phyloP scores from a whole-genome alignment of 2,888 invertebrate genomes.

The Eristalinus aeneus region DNA sequence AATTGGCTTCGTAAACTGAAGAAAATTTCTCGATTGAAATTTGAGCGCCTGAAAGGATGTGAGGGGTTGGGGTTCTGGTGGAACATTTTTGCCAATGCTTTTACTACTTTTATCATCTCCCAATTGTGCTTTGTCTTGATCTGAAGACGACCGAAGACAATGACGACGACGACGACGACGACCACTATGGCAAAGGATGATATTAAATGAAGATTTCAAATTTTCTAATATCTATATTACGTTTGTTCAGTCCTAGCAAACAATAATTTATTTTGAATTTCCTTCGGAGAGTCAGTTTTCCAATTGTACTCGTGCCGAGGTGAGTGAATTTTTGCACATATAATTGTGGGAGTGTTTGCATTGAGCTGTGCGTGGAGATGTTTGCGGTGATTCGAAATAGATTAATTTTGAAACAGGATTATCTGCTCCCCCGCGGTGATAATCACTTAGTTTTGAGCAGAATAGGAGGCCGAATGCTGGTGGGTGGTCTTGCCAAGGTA shows the following conservation, averaged over 20 bases:
- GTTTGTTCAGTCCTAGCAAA: slow-evolving; percentile 27
- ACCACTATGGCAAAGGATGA: slow-evolving; percentile 41
- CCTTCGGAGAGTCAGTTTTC: neutral
- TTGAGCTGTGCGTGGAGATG: neutral
- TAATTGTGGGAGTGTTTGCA: neutral
- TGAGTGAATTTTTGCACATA: neutral
- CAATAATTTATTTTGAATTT: slow-evolving; percentile 34
- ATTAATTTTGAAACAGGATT: neutral
- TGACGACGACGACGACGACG: no score
- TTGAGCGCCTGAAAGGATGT: slow-evolving; percentile 67
- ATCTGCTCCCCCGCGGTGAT: neutral
- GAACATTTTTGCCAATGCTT: slow-evolving; percentile 37
- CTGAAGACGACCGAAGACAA: slow-evolving; percentile 3
- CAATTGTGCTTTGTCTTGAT: slow-evolving; percentile 35
- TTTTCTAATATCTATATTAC: slow-evolving; percentile 58
- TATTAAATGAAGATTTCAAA: slow-evolving; percentile 56
- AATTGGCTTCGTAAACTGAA: slow-evolving; percentile 70
- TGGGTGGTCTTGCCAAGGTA: no score
- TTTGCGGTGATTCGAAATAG: neutral
- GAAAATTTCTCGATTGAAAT: slow-evolving; percentile 69
- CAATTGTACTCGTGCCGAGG: neutral
- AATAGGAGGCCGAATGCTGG: no score
- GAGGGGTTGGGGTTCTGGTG: slow-evolving; percentile 24
- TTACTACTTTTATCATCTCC: neutral
- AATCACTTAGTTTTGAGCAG: neutral